Conservation (phyloP, 2,797 vertebrate species). For the Enteromius afrohamiltoni region DNA sequence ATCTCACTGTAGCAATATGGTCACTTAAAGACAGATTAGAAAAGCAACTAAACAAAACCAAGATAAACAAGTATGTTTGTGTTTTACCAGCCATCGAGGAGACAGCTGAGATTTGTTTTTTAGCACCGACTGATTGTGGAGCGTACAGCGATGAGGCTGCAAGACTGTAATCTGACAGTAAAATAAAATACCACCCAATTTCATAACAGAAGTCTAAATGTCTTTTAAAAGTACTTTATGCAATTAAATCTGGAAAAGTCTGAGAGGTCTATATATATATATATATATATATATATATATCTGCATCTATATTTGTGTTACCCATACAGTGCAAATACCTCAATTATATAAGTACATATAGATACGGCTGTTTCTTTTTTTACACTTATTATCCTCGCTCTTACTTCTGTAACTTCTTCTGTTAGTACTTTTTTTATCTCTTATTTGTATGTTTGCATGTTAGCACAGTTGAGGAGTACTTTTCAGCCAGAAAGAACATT, state of each 20-base stretch:
- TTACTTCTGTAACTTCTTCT: too few species aligned
- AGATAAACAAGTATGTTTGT: not conserved
- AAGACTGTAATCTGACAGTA: not conserved
- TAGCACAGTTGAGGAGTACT: too few species aligned
- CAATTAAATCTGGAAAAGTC: not conserved
- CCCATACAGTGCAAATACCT: too few species aligned
- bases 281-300: too few species aligned
- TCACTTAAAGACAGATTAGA: slow-evolving; percentile 4
- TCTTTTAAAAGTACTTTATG: not conserved
- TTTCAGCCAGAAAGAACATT: too few species aligned
- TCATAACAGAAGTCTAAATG: not conserved
- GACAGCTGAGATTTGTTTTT: slow-evolving; percentile 9
- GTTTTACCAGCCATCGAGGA: not conserved
- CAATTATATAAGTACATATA: too few species aligned
- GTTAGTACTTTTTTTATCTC: too few species aligned
- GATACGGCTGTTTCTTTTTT: too few species aligned
- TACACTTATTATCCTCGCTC: too few species aligned
- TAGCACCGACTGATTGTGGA: not conserved
- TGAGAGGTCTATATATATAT: too few species aligned
- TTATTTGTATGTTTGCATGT: too few species aligned
- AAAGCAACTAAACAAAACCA: slow-evolving; percentile 16
- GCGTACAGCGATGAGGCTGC: slow-evolving; percentile 2
- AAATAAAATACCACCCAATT: not conserved
- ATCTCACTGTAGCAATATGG: slow-evolving; percentile 9
- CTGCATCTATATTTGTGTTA: too few species aligned